Conservation (phyloP, 2,113 vertebrate genomes). For the Ammodytes dubius region DNA sequence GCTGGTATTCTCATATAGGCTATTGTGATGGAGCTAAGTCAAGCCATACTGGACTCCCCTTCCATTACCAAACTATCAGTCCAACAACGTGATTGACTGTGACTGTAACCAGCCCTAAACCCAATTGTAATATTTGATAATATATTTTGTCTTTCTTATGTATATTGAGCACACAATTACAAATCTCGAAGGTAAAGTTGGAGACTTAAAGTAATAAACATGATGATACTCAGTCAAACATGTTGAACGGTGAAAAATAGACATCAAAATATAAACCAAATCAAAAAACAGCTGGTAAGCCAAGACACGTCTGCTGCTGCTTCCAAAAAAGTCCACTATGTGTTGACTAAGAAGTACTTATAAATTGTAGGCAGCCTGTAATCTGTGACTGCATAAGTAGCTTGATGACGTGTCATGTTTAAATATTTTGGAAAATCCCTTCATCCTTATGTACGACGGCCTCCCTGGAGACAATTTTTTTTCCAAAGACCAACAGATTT, state of each 20-base stretch:
- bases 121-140: neutral
- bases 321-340: neutral
- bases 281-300: neutral
- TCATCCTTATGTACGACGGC: neutral
- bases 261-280: too few species aligned
- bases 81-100: neutral
- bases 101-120: neutral
- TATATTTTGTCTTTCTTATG: neutral
- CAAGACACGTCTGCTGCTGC: neutral
- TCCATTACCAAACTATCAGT: conserved; percentile 17
- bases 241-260: neutral
- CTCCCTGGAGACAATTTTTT: neutral
- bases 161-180: neutral
- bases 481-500: neutral
- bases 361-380: neutral
- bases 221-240: neutral
- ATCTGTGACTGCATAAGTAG: neutral
- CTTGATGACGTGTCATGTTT: neutral
- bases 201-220: neutral
- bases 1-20: neutral
- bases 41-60: neutral
- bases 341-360: too few species aligned
- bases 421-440: neutral
- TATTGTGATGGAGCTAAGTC: neutral
- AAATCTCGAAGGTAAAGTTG: neutral